Conservation (phyloP, 2,888 invertebrate species). For the Julus scanicus region DNA sequence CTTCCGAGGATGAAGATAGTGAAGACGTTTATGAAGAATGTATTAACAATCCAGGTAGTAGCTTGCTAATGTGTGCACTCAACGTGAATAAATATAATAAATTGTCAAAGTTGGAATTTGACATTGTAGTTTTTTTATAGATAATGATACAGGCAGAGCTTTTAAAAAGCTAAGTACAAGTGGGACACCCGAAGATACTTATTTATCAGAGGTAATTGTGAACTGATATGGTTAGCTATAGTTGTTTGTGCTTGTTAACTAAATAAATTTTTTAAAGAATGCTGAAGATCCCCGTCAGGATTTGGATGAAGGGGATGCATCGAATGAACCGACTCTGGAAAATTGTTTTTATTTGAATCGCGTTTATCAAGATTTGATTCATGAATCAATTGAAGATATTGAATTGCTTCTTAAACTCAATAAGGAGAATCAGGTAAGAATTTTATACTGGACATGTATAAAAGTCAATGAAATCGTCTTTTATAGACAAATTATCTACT, state of each 20-base stretch:
- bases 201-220: neutral
- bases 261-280: neutral
- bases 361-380: slow-evolving; percentile 18
- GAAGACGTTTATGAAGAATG: neutral
- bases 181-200: neutral
- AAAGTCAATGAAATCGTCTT: neutral
- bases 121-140: neutral
- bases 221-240: neutral
- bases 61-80: too few species aligned
- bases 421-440: slow-evolving; percentile 44
- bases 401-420: slow-evolving; percentile 7
- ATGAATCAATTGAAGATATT: slow-evolving; percentile 40
- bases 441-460: neutral
- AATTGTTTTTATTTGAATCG: slow-evolving; percentile 36
- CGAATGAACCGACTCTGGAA: slow-evolving; percentile 20
- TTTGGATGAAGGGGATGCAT: neutral
- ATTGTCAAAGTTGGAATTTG: too few species aligned
- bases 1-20: neutral
- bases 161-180: neutral
- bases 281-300: neutral
- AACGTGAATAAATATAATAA: too few species aligned
- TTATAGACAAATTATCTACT: neutral
- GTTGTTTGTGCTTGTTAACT: neutral
- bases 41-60: neutral
- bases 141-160: neutral